Conservation (phyloP, 92 coral and sea anemone genomes). For the Zoanthus solanderi region DNA sequence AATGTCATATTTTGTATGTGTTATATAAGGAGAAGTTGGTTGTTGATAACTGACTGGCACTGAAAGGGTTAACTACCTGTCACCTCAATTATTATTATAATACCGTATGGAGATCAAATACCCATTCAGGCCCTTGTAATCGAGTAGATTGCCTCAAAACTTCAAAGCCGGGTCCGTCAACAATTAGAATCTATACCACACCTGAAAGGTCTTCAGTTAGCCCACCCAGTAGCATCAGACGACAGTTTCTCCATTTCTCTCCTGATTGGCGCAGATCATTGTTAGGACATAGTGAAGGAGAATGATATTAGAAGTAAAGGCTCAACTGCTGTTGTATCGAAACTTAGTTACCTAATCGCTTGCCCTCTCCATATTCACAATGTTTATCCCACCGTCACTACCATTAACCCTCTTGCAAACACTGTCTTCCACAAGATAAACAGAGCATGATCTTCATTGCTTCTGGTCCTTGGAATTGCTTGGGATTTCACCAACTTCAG, state of each 20-base stretch:
- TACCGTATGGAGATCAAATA: constrained; percentile 38
- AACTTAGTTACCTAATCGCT: constrained; percentile 64
- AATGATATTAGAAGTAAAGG: constrained; percentile 19
- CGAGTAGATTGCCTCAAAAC: constrained; percentile 55
- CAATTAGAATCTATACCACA: constrained; percentile 51
- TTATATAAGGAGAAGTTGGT: no score
- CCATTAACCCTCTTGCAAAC: constrained; percentile 46
- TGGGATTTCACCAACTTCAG: constrained; percentile 58
- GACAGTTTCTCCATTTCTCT: constrained; percentile 60
- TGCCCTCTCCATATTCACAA: constrained; percentile 46
- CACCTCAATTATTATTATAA: constrained; percentile 34
- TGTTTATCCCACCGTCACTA: constrained; percentile 9
- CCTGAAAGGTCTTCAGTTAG: constrained; percentile 54
- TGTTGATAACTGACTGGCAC: no score
- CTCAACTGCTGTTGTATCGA: constrained; percentile 53
- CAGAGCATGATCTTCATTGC: constrained; percentile 50
- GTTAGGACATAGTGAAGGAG: constrained; percentile 66
- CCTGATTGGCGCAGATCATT: constrained; percentile 70
- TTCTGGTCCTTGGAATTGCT: constrained; percentile 68
- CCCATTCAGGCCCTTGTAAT: constrained; percentile 59
- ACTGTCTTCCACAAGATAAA: constrained; percentile 32
- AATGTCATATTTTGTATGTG: constrained; percentile 13
- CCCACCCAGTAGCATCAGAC: constrained; percentile 66
- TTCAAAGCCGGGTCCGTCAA: constrained; percentile 39
- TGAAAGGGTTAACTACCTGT: constrained; percentile 32